Base-by-base conservation (phyloP, 2,113 vertebrate species). In the Thalassoma bifasciatum region DNA sequence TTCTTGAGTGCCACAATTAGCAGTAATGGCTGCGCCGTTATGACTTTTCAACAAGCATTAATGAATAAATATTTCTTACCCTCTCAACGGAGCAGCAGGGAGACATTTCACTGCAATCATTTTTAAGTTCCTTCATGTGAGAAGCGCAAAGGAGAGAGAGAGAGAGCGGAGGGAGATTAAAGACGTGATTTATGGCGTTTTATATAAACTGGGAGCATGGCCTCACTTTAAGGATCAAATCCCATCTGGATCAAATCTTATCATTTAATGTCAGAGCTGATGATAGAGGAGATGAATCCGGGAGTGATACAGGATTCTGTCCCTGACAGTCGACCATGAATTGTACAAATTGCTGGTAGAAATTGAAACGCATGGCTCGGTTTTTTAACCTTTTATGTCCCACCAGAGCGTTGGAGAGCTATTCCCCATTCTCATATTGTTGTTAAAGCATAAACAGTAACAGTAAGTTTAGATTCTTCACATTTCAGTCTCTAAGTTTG, bases 181-280 rank as follows among this genome's bases (percentile, higher is more conserved):
- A 81, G 51, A 75, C 60, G 73, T 88, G 81, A 91, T 79, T 70
- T 86, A 88, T 86, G 75, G 46, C 60, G 42, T 82, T 81, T 63
- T 77, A 54, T 70, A 75, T 85, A 54, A 77, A 77, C 72, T 51
- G 40, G 57, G 79, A 91, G 72, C 64, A 49, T 54, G 69, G 86
- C 68, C 69, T 72, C 72, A 68, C 66, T 81, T 82, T 81, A 85
- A 81, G 86, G 70, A 88, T 91, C 81, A 88, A 77, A 86, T 79
- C 87, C 76, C 56, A 72, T 89, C 86, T 77, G 75, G 80, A 84
- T 87, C 78, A 81, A 77, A 87, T 88, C 72, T 76, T 86, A 87
- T 90, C 83, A 77, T 82, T 77, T 84, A 86, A 86, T 84, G 83
- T 84, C 88, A 85, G 46, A 6, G 62, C 44, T 61, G 82, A 85